Evolutionary conservation across 2,888 invertebrate species (phyloP), one percentile per base, ranked within the genome.

Genomic region (Amiota communis): DNA sequence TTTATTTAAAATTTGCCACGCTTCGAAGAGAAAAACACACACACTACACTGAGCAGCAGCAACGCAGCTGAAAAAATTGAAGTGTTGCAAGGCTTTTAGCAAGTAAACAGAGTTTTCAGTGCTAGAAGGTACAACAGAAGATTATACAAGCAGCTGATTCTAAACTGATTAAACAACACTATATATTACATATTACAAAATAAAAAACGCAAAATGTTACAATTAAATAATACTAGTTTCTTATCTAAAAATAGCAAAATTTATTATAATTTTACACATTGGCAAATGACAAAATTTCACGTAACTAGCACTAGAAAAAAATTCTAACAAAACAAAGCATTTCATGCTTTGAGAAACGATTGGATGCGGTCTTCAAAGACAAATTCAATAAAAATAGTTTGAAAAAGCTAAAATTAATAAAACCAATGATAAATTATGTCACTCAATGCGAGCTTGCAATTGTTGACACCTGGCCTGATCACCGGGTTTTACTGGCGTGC

Each of bases 401-500:
- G 2, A 6, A 36, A 36, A 36, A 36, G 36, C 36, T 0, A 36
- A 36, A 6, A 6, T 6, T 36, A 2, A 6, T 53, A 53, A 53
- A 53, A 53, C 3, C 53, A 53, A 53, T 53, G 12, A 2, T 53
- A 12, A 53, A 53, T 36, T 36, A 36, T n/a, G 53, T 53, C 53
- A n/a, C 53, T n/a, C 12, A 53, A 12, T 53, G 12, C 4, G 8
- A 53, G n/a, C 53, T n/a, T 53, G 6, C 59, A n/a, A 9, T 59
- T 12, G 4, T 63, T 63, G 13, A 4, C 46, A 2, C 46, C 63
- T 17, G 36, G 36, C 36, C 6, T 36, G 36, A 13, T 36, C 6
- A 13, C 13, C 46, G 36, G 9, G 8, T 12, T 8, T 8, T 63
- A 12, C 49, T 20, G 20, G n/a, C 84, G 82, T 8, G 70, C 72